Base-by-base conservation (phyloP, 2,888 invertebrate genomes). In the Antitype chi region DNA sequence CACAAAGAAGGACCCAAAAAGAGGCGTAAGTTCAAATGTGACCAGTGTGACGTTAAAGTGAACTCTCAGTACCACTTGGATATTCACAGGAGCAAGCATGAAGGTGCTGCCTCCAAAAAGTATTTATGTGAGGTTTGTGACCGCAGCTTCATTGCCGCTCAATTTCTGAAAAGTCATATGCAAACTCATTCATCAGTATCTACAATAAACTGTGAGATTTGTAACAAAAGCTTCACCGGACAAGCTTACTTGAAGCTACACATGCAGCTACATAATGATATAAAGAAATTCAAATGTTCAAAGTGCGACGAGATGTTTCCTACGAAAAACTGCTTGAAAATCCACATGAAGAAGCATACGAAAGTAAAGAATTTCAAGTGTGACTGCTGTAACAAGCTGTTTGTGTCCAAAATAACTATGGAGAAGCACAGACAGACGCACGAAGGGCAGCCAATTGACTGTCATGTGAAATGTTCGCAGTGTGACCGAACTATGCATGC, bases 281-380 rank as follows among this genome's bases (percentile, higher is more conserved):
- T 96, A 20, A 96, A 96, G 82, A 96, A 96, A 85, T 96, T 96
- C 66, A 96, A 96, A 82, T 96, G 96, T 90, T 93, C 94, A 0
- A 96, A 96, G 80, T 96, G 96, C 28, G 96, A 96, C 57, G 96
- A 96, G 74, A 96, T 96, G 95, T 93, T 96, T 57, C 96, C 96
- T 0, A 96, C 96, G 0, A 96, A 96, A 86, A 96, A 96, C 84
- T 96, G 96, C 82, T 88, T 96, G 47, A 96, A 96, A 91, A 92
- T 94, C 6, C 96, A 96, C 86, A 96, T 96, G 96, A 96, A 96
- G 74, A 96, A 96, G 78, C 96, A 96, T 80, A 95, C 96, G 0
- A 96, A 96, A 88, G 96, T 96, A 0, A 96, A 96, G 92, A 96
- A 96, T 85, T 96, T 96, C 78, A 96, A 96, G 85, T 96, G 96